Base-by-base conservation (phyloP, 2,113 vertebrate species). In the Ia io region DNA sequence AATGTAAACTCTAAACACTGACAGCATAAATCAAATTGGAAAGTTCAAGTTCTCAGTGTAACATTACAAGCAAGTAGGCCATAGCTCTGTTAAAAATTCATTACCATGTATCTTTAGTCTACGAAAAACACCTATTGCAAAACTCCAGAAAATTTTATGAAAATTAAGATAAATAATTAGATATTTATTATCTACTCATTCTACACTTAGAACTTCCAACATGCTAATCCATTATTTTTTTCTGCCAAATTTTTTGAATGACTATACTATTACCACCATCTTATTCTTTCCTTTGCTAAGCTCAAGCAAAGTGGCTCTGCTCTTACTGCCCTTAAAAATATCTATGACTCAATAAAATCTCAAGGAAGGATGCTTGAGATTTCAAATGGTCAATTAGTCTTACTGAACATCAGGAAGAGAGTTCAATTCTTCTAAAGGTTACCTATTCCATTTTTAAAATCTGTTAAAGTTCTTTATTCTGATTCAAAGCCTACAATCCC, bases 241-340 rank as follows among this genome's bases (percentile, higher is more conserved):
- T 47, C 76, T 53, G 37, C 12, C 40, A n/a, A 44, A 13, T 56
- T 90, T 94, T 95, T 32, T 44, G 7, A 78, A 77, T 11, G 14
- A 56, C 59, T 47, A 51, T 80, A 90, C 32, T 93, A 65, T n/a
- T n/a, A 42, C 9, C 35, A 88, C 84, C 71, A 90, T 69, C 63
- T 84, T 90, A 90, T 44, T 18, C 17, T 74, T 59, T 35, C n/a
- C n/a, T 82, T 77, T 51, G 59, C 53, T 88, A 95, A 79, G 6
- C n/a, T 89, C 83, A 65, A 74, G 53, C n/a, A 92, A 90, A 92
- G 6, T 82, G 47, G 67, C 82, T 94, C 82, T 93, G 92, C 11
- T 91, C 47, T 88, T 79, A 93, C n/a, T 61, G 44, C 1, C 35
- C n/a, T 95, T 95, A 91, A 88, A 88, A 88, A 82, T 83, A 85